Base-by-base conservation (phyloP, 2,797 vertebrate genomes). In the Pantherophis alleghaniensis region DNA sequence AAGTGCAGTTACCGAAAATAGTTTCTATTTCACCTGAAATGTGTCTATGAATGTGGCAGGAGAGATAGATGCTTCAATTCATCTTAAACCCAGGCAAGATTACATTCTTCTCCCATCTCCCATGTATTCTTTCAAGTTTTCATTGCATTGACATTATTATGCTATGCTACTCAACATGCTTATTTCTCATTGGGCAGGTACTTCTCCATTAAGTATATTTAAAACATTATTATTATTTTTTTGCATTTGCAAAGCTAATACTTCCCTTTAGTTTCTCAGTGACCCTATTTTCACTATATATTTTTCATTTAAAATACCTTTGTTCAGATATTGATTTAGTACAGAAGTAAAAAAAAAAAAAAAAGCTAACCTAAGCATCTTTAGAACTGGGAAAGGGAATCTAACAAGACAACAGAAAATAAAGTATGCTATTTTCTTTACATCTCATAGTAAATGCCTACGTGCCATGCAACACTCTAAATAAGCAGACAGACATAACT, bases 311-410 rank as follows among this genome's bases (percentile, higher is more conserved):
- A 83, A 83, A 47, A 24, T 83, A 20, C 16, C 22, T 90, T 60
- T 90, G 42, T 53, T 37, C 86, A 86, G 28, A 47, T 55, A 83
- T 53, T 61, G 90, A 3, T 59, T 92, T 93, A 94, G 92, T 26
- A 51, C 42, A 92, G 7, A 92, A 7, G 56, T 24, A 89, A 92
- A 93, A 94, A 26, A 16, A 89, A 91, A 93, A 94, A 26, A 16
- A 93, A 94, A 26, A 16, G 47, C 93, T 93, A 94, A 61, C 51
- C 2, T 92, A 91, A 95, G 59, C 5, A 83, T 18, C 22, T 94
- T 95, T 93, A 69, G 32, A 86, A 28, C 63, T 63, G 32, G 2
- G 42, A 10, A 18, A 66, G 13, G 37, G 74, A 47, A 42, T 83
- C 20, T 47, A 83, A 47, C 37, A 83, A n/a, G 92, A 89, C 16